These are phyloP conservation scores for Leucopsar rothschildi DNA, from an alignment of 2,113 vertebrate species.

Conservation along the genomic window DNA sequence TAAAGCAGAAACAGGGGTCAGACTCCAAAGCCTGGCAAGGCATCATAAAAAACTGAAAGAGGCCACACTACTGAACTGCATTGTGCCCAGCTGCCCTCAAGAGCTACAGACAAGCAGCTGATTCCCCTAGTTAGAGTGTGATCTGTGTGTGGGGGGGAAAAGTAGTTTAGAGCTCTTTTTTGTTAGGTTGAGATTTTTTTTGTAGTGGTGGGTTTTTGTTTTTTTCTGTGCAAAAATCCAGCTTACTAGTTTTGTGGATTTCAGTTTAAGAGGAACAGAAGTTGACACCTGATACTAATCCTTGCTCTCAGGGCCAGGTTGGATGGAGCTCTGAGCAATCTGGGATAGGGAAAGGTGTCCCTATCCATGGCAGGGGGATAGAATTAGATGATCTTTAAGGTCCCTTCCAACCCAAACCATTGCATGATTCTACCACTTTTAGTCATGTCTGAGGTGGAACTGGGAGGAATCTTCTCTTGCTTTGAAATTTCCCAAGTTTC, in stretches of 20 bases:
- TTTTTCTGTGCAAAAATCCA: not conserved
- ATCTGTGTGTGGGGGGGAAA: too few species aligned
- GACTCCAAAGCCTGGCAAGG: not conserved
- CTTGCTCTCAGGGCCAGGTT: not conserved
- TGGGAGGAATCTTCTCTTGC: not conserved
- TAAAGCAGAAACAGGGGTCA: constrained; percentile 5
- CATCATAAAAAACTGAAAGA: too few species aligned
- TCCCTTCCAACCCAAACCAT: not conserved
- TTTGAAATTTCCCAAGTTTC: not conserved
- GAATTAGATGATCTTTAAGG: not conserved
- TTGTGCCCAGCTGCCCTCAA: not conserved
- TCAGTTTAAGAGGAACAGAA: not conserved
- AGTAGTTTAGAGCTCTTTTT: not conserved
- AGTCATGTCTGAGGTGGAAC: not conserved
- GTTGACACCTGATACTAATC: fast-evolving
- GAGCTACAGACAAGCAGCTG: not conserved
- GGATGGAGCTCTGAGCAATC: not conserved
- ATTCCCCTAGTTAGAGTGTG: not conserved
- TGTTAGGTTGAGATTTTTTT: not conserved
- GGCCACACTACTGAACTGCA: not conserved
- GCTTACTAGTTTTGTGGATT: not conserved
- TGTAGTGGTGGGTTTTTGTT: fast-evolving
- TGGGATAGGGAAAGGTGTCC: not conserved
- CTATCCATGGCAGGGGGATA: too few species aligned
- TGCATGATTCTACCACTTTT: not conserved